These are phyloP conservation scores for Rhopalosiphum padi DNA, from an alignment of 1,140 invertebrate species.

Conservation along the genomic window DNA sequence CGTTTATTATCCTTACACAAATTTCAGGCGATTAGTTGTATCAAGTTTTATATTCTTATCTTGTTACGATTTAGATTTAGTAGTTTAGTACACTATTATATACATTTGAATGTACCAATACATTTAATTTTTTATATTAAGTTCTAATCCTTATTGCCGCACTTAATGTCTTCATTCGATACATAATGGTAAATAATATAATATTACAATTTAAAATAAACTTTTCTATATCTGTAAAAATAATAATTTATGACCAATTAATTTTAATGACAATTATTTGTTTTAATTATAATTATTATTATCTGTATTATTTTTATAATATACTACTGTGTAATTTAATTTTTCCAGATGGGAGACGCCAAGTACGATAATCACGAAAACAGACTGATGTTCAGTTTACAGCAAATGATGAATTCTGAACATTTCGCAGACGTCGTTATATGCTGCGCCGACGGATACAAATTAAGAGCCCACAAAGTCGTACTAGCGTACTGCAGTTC, in stretches of 20 bases:
- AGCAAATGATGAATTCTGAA: conserved; percentile 78
- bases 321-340: background rate
- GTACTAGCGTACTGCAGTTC: conserved; percentile 81
- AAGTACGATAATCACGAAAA: conserved; percentile 80
- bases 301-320: background rate
- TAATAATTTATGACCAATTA: background rate
- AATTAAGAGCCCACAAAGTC: conserved; percentile 80
- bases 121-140: background rate
- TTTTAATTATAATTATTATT: conserved; percentile 15
- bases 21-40: background rate
- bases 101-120: background rate
- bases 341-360: conserved; percentile 35
- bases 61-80: background rate
- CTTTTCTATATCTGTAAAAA: background rate
- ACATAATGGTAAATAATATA: background rate
- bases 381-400: conserved; percentile 83
- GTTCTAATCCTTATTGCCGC: background rate
- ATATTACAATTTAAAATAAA: background rate
- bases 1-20: background rate
- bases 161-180: background rate
- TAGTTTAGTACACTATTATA: background rate
- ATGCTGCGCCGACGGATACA: conserved; percentile 75
- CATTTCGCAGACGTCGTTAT: conserved; percentile 84
- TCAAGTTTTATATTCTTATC: background rate
- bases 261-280: background rate